Conservation (phyloP, 2,113 vertebrate species). For the Henicopernis longicauda region DNA sequence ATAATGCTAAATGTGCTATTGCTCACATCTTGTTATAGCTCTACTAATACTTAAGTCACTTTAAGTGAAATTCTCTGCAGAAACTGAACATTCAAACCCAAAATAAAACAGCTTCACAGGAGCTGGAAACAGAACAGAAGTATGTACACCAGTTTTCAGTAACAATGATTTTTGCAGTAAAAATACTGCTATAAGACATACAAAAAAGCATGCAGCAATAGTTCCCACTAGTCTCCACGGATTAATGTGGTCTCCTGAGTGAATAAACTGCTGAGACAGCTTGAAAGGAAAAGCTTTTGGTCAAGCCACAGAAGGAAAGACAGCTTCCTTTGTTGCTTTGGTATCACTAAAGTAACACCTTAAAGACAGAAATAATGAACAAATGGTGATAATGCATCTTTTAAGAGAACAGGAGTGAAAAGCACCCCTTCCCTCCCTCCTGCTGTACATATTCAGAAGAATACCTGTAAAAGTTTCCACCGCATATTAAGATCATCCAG, state of each 20-base stretch:
- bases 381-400: background rate
- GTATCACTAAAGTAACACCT: background rate
- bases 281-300: background rate
- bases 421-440: background rate
- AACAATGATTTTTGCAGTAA: conserved; percentile 8
- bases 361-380: background rate
- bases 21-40: background rate
- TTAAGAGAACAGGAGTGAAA: background rate
- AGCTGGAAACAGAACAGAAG: background rate
- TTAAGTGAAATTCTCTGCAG: background rate
- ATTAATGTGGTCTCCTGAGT: background rate
- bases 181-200: conserved; percentile 6
- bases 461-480: conserved; percentile 93
- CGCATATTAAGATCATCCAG: conserved; percentile 94
- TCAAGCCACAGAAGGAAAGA: background rate
- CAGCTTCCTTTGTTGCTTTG: background rate
- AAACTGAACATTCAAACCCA: background rate
- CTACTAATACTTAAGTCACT: background rate
- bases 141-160: background rate
- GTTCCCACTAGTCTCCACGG: background rate
- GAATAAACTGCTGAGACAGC: background rate
- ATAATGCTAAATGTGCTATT: background rate
- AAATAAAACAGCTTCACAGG: background rate
- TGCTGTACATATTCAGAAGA: background rate
- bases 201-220: background rate